Evolutionary conservation across 2,888 invertebrate genomes (phyloP), one percentile per base, ranked within the genome.

Genomic region (Tortricodes alternella): DNA sequence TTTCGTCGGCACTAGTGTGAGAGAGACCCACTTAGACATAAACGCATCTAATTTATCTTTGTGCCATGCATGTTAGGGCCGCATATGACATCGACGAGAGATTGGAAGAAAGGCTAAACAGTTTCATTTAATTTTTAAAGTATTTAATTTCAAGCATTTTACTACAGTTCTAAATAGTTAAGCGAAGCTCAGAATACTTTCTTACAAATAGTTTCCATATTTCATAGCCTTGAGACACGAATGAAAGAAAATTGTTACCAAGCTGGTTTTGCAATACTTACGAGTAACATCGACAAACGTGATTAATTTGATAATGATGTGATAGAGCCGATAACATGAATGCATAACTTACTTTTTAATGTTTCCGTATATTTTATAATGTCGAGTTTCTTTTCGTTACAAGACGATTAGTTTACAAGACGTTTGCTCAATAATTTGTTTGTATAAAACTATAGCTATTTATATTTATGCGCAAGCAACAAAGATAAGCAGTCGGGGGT

Each of bases 151-250:
- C 2, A 8, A 34, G 3, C 15, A 29, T 27, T 56, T n/a, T 18
- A 38, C 37, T 44, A 35, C n/a, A 38, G 44, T 56, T 56, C 29
- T 44, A 56, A 56, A 56, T 56, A 56, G 56, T 56, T 56, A 6
- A 35, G 13, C 8, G 9, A 34, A 53, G 15, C 49, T 49, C 23
- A 32, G 38, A 37, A 32, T n/a, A 5, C 9, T 50, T 37, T 13
- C 49, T 37, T 18, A 29, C 29, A 38, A 56, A 56, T 50, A 50
- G 23, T 50, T 50, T 49, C 37, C 44, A 50, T 29, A 27, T 56
- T 56, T 56, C 44, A 56, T 56, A 50, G 32, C 56, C 56, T 50
- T 32, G 35, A 23, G 50, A 11, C 49, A 56, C 56, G 56, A 56
- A 32, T 19, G 23, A 43, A 18, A 38, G 11, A 32, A 29, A 50